These are phyloP conservation scores for Gadus macrocephalus DNA, from an alignment of 2,113 vertebrate species.

Conservation along the genomic window DNA sequence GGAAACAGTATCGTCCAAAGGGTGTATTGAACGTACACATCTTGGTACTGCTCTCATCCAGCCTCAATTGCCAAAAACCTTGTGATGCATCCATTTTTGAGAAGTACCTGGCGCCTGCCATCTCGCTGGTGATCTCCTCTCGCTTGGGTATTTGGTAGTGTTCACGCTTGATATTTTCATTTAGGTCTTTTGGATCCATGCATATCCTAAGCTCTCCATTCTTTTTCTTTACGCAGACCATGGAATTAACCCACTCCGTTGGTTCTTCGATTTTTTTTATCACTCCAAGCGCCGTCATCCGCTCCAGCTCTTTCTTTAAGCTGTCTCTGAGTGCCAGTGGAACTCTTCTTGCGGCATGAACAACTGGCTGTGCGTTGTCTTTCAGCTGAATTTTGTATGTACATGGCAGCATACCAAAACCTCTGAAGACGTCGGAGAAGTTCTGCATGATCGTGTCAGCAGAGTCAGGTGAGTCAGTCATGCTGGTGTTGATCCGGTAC, in stretches of 20 bases:
- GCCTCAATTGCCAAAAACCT: constrained; percentile 3
- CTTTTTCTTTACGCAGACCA: constrained; percentile 11
- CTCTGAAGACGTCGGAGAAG: too few relatives aligned
- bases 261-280: too few relatives aligned
- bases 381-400: too few relatives aligned
- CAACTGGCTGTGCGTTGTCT: too few relatives aligned
- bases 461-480: background rate
- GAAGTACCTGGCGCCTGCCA: background rate
- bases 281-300: background rate
- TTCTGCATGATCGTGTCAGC: background rate
- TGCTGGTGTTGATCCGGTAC: background rate
- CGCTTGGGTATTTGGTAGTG: background rate
- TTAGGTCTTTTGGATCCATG: constrained; percentile 19
- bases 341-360: background rate
- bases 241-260: background rate
- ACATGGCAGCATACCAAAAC: too few relatives aligned
- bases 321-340: background rate
- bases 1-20: constrained; percentile 13
- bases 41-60: constrained; percentile 4
- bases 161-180: constrained; percentile 19
- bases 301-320: background rate
- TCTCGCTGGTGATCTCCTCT: background rate
- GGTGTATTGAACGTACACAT: constrained; percentile 16
- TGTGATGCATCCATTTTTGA: constrained; percentile 11
- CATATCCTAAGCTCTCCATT: constrained; percentile 11